Conservation (phyloP, 2,888 invertebrate genomes). For the Diaperis boleti region DNA sequence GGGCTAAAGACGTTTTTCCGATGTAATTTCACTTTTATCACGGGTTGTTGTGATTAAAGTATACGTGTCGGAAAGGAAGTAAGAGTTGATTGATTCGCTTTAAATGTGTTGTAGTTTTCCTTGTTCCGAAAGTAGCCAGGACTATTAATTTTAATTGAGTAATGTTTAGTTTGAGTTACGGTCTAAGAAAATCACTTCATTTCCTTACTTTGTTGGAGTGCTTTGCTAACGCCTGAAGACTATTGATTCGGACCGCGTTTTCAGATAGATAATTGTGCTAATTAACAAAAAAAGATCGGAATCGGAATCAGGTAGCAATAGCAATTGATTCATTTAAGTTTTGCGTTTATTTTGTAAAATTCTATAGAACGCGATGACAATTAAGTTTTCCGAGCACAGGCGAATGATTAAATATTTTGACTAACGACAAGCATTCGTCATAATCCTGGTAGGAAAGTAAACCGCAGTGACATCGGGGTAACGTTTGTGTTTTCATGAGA, state of each 20-base stretch:
- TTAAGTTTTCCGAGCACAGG: slow-evolving; percentile 25
- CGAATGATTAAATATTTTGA: slow-evolving; percentile 39
- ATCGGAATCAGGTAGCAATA: not conserved
- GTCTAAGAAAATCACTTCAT: not conserved
- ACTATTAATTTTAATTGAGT: not conserved
- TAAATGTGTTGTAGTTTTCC: no score
- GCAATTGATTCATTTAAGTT: no score
- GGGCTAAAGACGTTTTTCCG: slow-evolving; percentile 2
- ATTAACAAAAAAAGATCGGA: slow-evolving; percentile 6
- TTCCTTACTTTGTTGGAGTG: not conserved
- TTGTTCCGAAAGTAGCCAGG: not conserved
- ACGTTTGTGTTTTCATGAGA: slow-evolving; percentile 39
- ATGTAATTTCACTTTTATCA: slow-evolving; percentile 3
- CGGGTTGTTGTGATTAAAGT: not conserved
- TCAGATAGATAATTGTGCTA: not conserved
- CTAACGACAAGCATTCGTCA: slow-evolving; percentile 39
- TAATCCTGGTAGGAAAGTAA: slow-evolving; percentile 40
- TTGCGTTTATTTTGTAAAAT: slow-evolving; percentile 25
- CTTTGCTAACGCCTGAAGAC: not conserved
- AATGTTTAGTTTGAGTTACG: not conserved
- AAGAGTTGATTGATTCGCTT: not conserved
- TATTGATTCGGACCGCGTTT: not conserved
- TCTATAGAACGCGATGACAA: slow-evolving; percentile 23
- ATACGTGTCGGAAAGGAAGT: not conserved
- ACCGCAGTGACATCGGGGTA: slow-evolving; percentile 30